phyloP scores from a whole-genome alignment of 2,797 vertebrate species.

The Poecilia gillii region DNA sequence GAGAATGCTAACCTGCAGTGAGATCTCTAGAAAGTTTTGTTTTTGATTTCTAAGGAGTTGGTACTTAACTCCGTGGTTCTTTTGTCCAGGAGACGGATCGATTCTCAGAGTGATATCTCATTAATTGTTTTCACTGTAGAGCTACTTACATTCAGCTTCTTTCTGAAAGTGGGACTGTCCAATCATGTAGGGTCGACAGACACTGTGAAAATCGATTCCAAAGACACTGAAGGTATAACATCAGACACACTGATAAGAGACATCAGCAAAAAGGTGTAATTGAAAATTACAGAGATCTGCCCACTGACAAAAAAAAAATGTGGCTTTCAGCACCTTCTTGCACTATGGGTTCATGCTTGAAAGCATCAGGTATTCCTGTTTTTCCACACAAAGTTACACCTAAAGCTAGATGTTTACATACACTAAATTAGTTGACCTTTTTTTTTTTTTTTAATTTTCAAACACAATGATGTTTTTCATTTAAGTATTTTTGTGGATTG shows the following conservation, averaged over 20 bases:
- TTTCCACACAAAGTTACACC: not conserved
- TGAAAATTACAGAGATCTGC: conserved; percentile 53
- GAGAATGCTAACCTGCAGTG: conserved; percentile 25
- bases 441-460: not conserved
- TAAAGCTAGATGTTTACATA: not conserved
- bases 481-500: not conserved
- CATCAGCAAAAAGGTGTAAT: conserved; percentile 60
- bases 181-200: conserved; percentile 48
- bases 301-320: conserved; percentile 30
- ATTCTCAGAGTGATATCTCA: conserved; percentile 67
- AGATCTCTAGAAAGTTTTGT: conserved; percentile 41
- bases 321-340: conserved; percentile 17
- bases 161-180: conserved; percentile 44
- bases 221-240: conserved; percentile 59
- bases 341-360: not conserved
- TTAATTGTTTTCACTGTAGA: conserved; percentile 63
- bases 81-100: conserved; percentile 53
- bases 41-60: conserved; percentile 43
- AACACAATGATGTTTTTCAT: not conserved
- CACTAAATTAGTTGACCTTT: not conserved
- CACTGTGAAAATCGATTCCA: conserved; percentile 55
- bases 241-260: conserved; percentile 51
- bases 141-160: conserved; percentile 57
- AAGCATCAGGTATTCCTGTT: not conserved
- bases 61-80: conserved; percentile 45